Base-by-base conservation (phyloP, 2,888 invertebrate species). In the Priocnemis perturbator region DNA sequence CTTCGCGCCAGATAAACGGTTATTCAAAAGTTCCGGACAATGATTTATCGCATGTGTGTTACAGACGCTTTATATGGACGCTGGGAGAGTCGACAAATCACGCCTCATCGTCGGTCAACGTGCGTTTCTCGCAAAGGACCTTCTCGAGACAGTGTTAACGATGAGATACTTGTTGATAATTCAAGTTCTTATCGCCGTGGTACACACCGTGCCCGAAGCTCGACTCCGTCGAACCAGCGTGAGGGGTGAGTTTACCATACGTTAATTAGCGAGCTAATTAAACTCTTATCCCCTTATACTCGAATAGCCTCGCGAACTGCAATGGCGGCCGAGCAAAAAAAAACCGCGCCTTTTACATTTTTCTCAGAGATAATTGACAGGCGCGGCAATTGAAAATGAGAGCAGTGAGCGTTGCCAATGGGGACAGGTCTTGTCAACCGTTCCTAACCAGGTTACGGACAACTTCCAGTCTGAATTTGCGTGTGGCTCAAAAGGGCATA, bases 101-200 rank as follows among this genome's bases (percentile, higher is more conserved):
- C 47, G 56, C 66, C 26, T 37, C 37, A 11, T 37, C 37, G 37
- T 37, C 37, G 14, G 7, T 37, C 37, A 37, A 11, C 37, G 37
- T 11, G 37, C 37, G 20, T 50, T 50, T 50, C 20, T 20, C 20
- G 20, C 50, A 20, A 50, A 17, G 20, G 50, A 50, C 50, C 0
- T 50, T 50, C 20, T 50, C 50, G 20, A 20, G 50, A 50, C 50
- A 50, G 50, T 50, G 17, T 20, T 20, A 50, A 82, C 71, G 73
- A 84, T 86, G 85, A 76, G 74, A 72, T 81, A 77, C 69, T 74
- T 82, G 55, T 69, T 85, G 74, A 76, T 85, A 68, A 76, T 85
- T 52, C 80, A 81, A 73, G 76, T 76, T 52, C 74, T 83, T 67
- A 74, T 81, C 75, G 73, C 73, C 67, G 70, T 79, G 69, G 77